Conservation (phyloP, 2,888 invertebrate genomes). For the Elaeidobius kamerunicus region DNA sequence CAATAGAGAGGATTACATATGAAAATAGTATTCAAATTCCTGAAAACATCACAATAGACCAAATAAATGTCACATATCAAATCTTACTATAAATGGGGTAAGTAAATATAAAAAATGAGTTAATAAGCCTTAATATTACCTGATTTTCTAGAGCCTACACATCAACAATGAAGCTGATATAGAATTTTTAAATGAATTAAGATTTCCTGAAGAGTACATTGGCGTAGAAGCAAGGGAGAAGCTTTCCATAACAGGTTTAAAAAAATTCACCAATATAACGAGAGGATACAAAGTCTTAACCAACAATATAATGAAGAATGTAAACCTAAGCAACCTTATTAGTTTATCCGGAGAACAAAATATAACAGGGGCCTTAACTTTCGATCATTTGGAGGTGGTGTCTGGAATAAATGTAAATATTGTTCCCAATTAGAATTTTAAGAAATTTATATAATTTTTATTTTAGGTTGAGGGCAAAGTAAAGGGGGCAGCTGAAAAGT, state of each 20-base stretch:
- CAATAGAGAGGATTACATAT: too few species aligned
- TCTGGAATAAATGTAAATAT: constrained; percentile 52
- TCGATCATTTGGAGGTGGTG: constrained; percentile 53
- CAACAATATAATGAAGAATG: constrained; percentile 49
- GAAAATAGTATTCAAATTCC: too few species aligned
- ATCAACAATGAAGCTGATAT: constrained; percentile 44
- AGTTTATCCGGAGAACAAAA: constrained; percentile 50
- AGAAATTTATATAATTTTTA: too few species aligned
- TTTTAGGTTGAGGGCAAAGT: constrained; percentile 53
- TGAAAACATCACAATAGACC: too few species aligned
- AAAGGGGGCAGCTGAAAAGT: constrained; percentile 48
- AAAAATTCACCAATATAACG: constrained; percentile 47
- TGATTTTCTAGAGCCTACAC: too few species aligned
- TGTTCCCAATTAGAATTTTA: too few species aligned
- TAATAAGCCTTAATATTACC: too few species aligned
- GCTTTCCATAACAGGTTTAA: constrained; percentile 47
- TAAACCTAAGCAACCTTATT: constrained; percentile 51
- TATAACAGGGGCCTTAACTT: constrained; percentile 50
- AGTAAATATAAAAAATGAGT: too few species aligned
- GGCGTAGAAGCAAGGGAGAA: constrained; percentile 42
- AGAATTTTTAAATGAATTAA: constrained; percentile 50
- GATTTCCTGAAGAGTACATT: constrained; percentile 55
- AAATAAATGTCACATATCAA: too few species aligned
- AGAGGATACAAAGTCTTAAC: constrained; percentile 44
- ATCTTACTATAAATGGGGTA: too few species aligned